A percentile compares a stretch with the other conserved stretches of the same genome.
These are phyloP conservation scores for Lepeophtheirus nordmannii DNA, from an alignment of 2,888 invertebrate species.

Conservation along the genomic window DNA sequence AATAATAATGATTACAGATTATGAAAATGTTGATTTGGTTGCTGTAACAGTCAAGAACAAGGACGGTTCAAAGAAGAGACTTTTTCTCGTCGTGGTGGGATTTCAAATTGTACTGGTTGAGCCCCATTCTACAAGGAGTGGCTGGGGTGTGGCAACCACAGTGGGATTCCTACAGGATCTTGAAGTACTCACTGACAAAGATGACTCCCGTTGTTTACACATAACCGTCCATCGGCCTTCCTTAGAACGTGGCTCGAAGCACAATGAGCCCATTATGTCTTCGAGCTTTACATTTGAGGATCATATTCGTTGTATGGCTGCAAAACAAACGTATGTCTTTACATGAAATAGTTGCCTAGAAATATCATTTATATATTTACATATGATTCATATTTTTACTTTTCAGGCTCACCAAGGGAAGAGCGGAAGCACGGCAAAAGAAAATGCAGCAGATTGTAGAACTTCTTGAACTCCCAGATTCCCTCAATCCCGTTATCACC, in stretches of 20 bases:
- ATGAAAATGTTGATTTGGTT: slow-evolving; percentile 20
- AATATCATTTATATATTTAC: slow-evolving; percentile 15
- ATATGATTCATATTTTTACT: slow-evolving; percentile 15
- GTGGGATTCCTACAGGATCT: slow-evolving; percentile 89
- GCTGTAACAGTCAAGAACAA: slow-evolving; percentile 7
- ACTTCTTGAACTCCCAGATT: slow-evolving; percentile 54
- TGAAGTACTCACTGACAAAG: slow-evolving; percentile 85
- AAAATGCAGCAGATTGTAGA: slow-evolving; percentile 92
- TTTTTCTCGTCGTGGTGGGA: slow-evolving; percentile 91
- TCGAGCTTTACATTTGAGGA: slow-evolving; percentile 95
- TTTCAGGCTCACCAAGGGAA: slow-evolving; percentile 47
- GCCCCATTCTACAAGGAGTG: slow-evolving; percentile 57
- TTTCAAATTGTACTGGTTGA: slow-evolving; percentile 92
- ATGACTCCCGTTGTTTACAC: slow-evolving; percentile 85
- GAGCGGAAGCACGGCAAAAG: slow-evolving; percentile 83
- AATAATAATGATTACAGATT: background rate
- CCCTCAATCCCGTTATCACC: no score
- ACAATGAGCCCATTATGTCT: slow-evolving; percentile 53
- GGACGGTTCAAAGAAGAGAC: slow-evolving; percentile 36
- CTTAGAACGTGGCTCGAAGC: slow-evolving; percentile 33
- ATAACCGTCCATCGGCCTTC: slow-evolving; percentile 72
- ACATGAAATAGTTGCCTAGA: no score
- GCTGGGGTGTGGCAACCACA: slow-evolving; percentile 94
- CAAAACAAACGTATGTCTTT: slow-evolving; percentile 76
- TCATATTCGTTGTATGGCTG: slow-evolving; percentile 97